Percentiles rank a stretch among this genome's conserved stretches.
phyloP scores from a whole-genome alignment of 2,888 invertebrate genomes.

The Tuberolachnus salignus region DNA sequence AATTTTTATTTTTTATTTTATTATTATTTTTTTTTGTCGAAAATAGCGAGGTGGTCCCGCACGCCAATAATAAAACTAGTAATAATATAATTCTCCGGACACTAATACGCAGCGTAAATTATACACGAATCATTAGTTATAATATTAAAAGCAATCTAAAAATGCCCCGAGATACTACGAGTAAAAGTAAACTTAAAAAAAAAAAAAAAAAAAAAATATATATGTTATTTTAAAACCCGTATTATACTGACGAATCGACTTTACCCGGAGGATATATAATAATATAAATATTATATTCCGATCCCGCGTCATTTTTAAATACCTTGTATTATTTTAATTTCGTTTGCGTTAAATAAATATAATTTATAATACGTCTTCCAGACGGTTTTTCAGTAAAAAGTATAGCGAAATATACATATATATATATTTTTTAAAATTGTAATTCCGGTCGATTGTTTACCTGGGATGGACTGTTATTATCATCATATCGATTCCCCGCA shows the following conservation, averaged over 20 bases:
- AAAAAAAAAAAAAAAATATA: too few relatives aligned
- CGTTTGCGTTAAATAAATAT: too few relatives aligned
- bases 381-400: too few relatives aligned
- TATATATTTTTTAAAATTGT: too few relatives aligned
- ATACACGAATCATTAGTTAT: conserved; percentile 1
- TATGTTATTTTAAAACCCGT: background rate
- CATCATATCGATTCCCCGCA: too few relatives aligned
- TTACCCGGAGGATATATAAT: conserved; percentile 19
- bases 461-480: too few relatives aligned
- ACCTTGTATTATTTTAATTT: background rate
- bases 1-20: too few relatives aligned
- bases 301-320: background rate
- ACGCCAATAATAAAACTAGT: background rate
- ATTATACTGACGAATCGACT: conserved; percentile 29
- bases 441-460: too few relatives aligned
- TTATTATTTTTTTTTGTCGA: background rate
- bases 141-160: conserved; percentile 24
- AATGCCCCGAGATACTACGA: conserved; percentile 20
- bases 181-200: background rate
- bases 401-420: too few relatives aligned
- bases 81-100: conserved; percentile 10
- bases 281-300: background rate
- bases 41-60: background rate
- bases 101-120: conserved; percentile 13
- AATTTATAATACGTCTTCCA: too few relatives aligned